Evolutionary conservation across 2,888 invertebrate species (phyloP).

Genomic region (Trachelus tabidus): DNA sequence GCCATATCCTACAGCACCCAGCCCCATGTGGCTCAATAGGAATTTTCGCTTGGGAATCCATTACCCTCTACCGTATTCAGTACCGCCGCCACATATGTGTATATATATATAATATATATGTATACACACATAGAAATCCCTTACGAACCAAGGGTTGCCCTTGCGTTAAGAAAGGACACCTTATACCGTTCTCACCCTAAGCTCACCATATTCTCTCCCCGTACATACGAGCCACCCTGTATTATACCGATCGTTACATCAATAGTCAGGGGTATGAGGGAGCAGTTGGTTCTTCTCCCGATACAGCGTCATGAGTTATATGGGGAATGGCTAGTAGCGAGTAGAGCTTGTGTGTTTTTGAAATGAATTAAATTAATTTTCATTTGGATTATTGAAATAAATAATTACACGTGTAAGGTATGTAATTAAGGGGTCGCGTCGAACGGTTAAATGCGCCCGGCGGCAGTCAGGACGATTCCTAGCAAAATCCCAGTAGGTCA

Average conservation of each 20-base stretch:
- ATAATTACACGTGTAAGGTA: not conserved
- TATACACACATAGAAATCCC: not conserved
- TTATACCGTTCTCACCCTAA: not conserved
- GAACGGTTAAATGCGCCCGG: constrained; percentile 19
- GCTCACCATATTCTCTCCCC: not conserved
- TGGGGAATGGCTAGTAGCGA: not conserved
- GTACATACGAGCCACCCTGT: not conserved
- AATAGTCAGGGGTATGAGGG: not conserved
- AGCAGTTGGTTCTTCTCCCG: not conserved
- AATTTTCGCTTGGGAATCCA: not conserved
- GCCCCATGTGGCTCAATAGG: not conserved
- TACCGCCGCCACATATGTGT: not conserved
- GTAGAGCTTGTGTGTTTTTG: not conserved
- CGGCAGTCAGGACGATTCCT: constrained; percentile 25
- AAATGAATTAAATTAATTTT: too few species aligned
- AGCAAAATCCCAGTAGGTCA: constrained; percentile 47
- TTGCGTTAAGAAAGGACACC: not conserved
- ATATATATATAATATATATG: not conserved
- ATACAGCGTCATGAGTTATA: not conserved
- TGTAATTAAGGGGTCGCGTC: not conserved
- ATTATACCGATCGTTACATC: not conserved
- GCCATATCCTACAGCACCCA: not conserved
- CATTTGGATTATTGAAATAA: not conserved
- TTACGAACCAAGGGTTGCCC: not conserved
- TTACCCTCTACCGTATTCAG: not conserved